phyloP scores from a whole-genome alignment of 2,797 vertebrate species.

The Falco cherrug region DNA sequence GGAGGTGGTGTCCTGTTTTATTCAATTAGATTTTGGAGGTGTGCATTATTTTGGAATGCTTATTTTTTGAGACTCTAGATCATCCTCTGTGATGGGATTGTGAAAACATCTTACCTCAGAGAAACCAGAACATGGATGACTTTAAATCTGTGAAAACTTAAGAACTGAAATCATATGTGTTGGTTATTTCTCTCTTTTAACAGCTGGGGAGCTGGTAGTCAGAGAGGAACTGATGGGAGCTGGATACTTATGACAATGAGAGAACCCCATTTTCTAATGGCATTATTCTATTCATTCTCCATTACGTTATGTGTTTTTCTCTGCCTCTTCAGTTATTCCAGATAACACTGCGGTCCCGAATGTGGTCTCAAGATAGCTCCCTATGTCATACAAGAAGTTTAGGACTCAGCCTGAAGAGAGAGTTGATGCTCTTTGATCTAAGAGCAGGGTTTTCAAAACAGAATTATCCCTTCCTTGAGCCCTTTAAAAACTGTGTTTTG shows the following conservation, averaged over 20 bases:
- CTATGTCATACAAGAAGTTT: neutral
- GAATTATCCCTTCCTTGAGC: neutral
- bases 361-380: neutral
- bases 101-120: neutral
- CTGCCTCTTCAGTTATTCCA: neutral
- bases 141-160: neutral
- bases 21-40: neutral
- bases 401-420: neutral
- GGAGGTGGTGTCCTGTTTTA: neutral
- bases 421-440: neutral
- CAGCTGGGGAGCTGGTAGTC: neutral
- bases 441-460: neutral
- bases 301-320: neutral
- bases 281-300: fast-evolving
- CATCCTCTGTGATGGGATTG: neutral
- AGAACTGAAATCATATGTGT: fast-evolving
- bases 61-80: neutral
- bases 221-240: neutral
- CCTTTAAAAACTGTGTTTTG: neutral
- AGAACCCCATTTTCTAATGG: neutral
- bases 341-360: neutral
- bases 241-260: neutral
- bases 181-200: neutral
- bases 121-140: neutral
- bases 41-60: neutral